Percentiles rank a stretch among this genome's conserved stretches.
phyloP scores from a whole-genome alignment of 2,113 vertebrate species.

The Nerophis ophidion region DNA sequence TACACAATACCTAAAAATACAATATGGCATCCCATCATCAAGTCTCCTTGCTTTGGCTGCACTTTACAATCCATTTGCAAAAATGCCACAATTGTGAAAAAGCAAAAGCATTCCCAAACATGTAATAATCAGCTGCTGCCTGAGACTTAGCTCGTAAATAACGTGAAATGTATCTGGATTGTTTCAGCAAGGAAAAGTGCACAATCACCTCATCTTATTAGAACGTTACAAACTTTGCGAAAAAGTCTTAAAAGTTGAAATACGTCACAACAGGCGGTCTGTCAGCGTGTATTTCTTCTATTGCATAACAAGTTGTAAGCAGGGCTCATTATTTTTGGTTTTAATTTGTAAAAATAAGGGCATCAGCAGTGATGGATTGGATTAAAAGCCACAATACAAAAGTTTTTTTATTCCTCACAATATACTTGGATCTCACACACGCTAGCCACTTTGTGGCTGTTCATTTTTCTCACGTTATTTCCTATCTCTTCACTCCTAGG shows the following conservation, averaged over 20 bases:
- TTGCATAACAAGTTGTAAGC: constrained; percentile 14
- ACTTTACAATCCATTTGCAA: constrained; percentile 11
- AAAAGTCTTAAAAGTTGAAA: not conserved
- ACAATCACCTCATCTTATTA: constrained; percentile 6
- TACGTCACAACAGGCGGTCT: not conserved
- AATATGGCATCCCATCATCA: constrained; percentile 51
- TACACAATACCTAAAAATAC: constrained; percentile 52
- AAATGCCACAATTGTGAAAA: not conserved
- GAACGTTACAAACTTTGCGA: not conserved
- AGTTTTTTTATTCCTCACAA: not conserved
- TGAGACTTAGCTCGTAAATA: not conserved
- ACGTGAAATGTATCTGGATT: constrained; percentile 47
- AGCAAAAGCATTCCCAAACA: not conserved
- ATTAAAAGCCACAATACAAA: constrained; percentile 13
- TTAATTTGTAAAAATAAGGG: constrained; percentile 10
- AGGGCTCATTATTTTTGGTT: constrained; percentile 39
- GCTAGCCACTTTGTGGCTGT: not conserved
- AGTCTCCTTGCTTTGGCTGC: constrained; percentile 17
- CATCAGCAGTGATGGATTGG: not conserved
- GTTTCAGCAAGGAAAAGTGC: constrained; percentile 57
- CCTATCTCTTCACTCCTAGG: not conserved
- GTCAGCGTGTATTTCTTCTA: constrained; percentile 11
- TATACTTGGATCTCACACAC: not conserved
- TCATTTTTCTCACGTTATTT: not conserved
- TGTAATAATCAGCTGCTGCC: not conserved